Conservation (phyloP, 2,888 invertebrate species). For the Andrena bicolor region DNA sequence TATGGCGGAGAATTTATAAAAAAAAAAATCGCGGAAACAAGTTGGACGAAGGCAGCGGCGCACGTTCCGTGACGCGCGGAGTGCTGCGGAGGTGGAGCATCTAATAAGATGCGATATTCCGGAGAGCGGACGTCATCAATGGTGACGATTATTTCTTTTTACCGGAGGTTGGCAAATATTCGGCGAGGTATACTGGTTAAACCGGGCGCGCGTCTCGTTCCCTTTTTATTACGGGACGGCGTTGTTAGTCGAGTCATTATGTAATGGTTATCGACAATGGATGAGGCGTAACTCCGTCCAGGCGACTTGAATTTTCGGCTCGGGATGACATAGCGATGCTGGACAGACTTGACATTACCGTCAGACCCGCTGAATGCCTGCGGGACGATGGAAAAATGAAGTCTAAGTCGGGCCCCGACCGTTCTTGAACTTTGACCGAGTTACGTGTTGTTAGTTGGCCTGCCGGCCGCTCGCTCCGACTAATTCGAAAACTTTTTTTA, state of each 20-base stretch:
- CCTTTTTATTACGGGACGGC: constrained; percentile 10
- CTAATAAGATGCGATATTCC: neutral
- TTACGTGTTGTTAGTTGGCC: constrained; percentile 34
- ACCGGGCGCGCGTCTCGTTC: neutral
- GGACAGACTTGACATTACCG: constrained; percentile 45
- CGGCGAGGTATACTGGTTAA: neutral
- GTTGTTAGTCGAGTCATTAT: constrained; percentile 20
- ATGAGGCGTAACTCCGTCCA: constrained; percentile 34
- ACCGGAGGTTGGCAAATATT: constrained; percentile 11
- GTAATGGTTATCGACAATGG: constrained; percentile 52
- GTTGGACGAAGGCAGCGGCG: neutral
- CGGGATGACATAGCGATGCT: constrained; percentile 22
- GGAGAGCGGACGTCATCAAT: neutral
- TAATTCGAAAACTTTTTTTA: constrained; percentile 39
- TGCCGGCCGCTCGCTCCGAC: constrained; percentile 2
- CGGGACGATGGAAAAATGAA: constrained; percentile 22
- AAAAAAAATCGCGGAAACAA: neutral
- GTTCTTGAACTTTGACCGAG: constrained; percentile 60
- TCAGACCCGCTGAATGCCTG: constrained; percentile 41
- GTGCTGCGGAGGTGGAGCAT: neutral
- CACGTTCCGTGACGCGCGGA: neutral
- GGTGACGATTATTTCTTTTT: constrained; percentile 6
- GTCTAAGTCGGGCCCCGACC: constrained; percentile 8
- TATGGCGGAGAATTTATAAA: neutral
- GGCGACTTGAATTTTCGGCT: constrained; percentile 36